A percentile compares a stretch with the other conserved stretches of the same genome.
Evolutionary conservation across 2,888 invertebrate genomes (phyloP).

Genomic region (Aethes cnicana): DNA sequence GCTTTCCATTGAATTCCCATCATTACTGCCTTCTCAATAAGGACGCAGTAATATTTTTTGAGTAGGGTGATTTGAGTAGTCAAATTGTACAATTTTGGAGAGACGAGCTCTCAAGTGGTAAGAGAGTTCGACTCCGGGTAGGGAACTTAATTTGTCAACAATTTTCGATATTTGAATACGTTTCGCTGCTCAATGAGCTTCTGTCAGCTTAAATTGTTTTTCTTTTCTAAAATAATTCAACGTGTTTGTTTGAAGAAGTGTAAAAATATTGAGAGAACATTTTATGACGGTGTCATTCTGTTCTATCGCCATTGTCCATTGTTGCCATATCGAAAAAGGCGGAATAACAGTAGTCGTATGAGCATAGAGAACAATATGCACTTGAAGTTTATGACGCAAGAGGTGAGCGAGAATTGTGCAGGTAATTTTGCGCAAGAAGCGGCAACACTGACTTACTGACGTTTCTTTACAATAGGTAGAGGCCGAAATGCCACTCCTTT

Average conservation of each 20-base stretch:
- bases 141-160: constrained; percentile 83
- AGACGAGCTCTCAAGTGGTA: constrained; percentile 76
- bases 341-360: no score
- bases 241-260: constrained; percentile 42
- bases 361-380: no score
- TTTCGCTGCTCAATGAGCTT: constrained; percentile 79
- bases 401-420: no score
- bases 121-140: constrained; percentile 71
- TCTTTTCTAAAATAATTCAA: constrained; percentile 66
- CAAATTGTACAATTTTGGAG: constrained; percentile 68
- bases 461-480: no score
- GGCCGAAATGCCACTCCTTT: no score
- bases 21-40: constrained; percentile 39
- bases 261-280: constrained; percentile 36
- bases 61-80: constrained; percentile 36
- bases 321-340: no score
- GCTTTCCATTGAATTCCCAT: constrained; percentile 36
- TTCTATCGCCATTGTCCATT: no score
- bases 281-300: constrained; percentile 40
- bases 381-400: no score
- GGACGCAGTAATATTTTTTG: constrained; percentile 21
- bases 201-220: constrained; percentile 79
- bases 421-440: no score
- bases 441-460: no score
- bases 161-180: constrained; percentile 82